Percentiles rank a stretch among this genome's conserved stretches.
phyloP scores from a whole-genome alignment of 2,797 vertebrate species.

The Parambassis ranga region DNA sequence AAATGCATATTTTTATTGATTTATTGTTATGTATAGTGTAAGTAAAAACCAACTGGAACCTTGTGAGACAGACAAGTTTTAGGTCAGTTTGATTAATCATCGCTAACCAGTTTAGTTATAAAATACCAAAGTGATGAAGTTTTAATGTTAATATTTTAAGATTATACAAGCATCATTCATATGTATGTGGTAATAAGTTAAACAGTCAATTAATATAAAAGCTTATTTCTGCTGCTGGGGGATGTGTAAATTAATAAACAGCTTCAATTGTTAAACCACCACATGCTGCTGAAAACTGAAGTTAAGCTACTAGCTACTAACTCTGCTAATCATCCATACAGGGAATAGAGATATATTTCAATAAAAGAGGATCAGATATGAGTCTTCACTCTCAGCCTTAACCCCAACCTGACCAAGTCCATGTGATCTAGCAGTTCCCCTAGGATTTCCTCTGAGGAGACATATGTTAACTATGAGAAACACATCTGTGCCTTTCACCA shows the following conservation, averaged over 20 bases:
- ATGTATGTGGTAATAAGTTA: neutral
- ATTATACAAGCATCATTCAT: neutral
- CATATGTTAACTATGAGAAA: conserved; percentile 28
- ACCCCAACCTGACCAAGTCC: neutral
- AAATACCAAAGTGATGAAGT: neutral
- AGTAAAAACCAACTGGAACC: no score
- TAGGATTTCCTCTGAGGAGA: conserved; percentile 1
- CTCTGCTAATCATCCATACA: conserved; percentile 3
- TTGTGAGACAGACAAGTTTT: no score
- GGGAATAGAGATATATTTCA: conserved; percentile 1
- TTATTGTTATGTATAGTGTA: no score
- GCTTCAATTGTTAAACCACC: conserved; percentile 34
- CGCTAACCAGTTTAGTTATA: neutral
- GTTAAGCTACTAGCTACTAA: conserved; percentile 8
- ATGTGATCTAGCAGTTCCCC: neutral
- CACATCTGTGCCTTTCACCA: conserved; percentile 42
- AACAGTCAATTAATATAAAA: conserved; percentile 27
- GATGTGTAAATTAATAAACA: conserved; percentile 36
- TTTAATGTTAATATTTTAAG: neutral
- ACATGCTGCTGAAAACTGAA: conserved; percentile 25
- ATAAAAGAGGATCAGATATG: conserved; percentile 7
- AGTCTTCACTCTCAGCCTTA: neutral
- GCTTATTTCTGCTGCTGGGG: conserved; percentile 15
- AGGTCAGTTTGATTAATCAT: no score
- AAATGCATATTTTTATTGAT: no score